Conservation (phyloP, 2,888 invertebrate species). For the Caradrina kadenii region DNA sequence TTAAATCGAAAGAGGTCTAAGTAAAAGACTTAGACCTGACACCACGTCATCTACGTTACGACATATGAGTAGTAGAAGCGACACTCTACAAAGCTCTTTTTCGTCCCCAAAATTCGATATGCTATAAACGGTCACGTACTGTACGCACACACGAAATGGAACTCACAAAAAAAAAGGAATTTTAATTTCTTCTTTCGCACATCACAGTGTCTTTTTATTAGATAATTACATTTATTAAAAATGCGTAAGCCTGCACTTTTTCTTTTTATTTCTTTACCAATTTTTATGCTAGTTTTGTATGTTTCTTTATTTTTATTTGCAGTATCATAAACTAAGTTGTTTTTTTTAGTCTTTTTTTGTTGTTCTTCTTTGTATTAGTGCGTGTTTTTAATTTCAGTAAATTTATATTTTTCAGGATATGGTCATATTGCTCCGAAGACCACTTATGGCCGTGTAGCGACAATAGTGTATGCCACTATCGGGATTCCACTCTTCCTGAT, state of each 20-base stretch:
- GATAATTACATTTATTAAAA: constrained; percentile 36
- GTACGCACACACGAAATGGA: background rate
- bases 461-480: constrained; percentile 97
- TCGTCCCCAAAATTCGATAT: no score
- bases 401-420: constrained; percentile 93
- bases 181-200: constrained; percentile 6
- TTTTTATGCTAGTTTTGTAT: background rate
- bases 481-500: constrained; percentile 99
- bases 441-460: constrained; percentile 95
- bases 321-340: background rate
- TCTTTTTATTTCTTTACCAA: constrained; percentile 26
- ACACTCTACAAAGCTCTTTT: no score
- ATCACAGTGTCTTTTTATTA: background rate
- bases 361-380: background rate
- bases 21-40: no score
- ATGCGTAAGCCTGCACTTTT: constrained; percentile 7
- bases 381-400: constrained; percentile 9
- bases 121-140: background rate
- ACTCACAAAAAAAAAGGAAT: background rate
- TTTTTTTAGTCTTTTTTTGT: background rate
- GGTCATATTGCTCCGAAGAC: constrained; percentile 99
- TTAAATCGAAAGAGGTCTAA: no score
- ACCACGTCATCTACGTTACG: no score
- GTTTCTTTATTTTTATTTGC: background rate
- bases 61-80: no score